Evolutionary conservation across 2,113 vertebrate species (phyloP).

Genomic region (Tetrao urogallus): DNA sequence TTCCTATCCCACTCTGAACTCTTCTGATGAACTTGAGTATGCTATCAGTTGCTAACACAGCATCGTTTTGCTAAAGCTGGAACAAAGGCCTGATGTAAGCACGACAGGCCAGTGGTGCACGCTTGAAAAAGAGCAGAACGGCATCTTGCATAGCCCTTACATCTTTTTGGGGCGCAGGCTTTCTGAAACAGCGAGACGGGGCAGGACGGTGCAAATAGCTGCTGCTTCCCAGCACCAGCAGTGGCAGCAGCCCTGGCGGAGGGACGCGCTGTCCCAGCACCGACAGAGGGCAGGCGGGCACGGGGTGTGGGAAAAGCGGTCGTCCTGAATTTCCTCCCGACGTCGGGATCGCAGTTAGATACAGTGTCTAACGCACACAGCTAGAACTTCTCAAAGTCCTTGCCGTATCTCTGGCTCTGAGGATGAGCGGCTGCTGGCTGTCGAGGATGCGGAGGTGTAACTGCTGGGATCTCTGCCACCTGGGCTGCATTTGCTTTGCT

Average conservation of each 20-base stretch:
- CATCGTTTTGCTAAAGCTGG: neutral
- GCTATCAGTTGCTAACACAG: neutral
- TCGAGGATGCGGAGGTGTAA: neutral
- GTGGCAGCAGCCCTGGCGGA: neutral
- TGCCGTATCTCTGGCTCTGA: neutral
- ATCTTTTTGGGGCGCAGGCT: neutral
- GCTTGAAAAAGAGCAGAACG: neutral
- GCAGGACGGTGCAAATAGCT: neutral
- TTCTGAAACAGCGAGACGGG: neutral
- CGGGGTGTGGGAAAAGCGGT: neutral
- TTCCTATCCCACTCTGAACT: neutral
- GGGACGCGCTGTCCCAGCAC: neutral
- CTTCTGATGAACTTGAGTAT: neutral
- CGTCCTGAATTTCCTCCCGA: neutral
- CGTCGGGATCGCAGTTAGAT: neutral
- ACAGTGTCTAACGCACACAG: neutral
- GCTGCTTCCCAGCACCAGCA: rapidly evolving
- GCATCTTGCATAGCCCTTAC: neutral
- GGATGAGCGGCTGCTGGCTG: neutral
- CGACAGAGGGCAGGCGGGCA: conserved; percentile 44
- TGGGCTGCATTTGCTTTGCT: neutral
- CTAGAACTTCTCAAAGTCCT: neutral
- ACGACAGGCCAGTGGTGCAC: neutral
- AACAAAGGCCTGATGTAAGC: neutral
- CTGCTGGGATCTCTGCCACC: neutral